phyloP scores from a whole-genome alignment of 2,113 vertebrate genomes.

The Crotalus tigris region DNA sequence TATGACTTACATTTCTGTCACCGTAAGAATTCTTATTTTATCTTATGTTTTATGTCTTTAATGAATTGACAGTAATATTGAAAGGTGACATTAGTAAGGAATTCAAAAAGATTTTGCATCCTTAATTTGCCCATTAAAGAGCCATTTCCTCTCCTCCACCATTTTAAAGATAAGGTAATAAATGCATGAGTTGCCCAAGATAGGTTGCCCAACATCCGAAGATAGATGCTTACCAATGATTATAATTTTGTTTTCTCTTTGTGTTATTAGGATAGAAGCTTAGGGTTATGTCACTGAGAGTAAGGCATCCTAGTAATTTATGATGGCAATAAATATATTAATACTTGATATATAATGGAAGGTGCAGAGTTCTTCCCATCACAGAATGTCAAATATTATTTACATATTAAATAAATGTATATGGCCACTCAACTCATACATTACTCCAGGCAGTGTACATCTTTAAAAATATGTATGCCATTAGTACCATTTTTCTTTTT shows the following conservation, averaged over 20 bases:
- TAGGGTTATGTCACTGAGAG: background rate
- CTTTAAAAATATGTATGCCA: background rate
- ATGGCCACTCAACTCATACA: background rate
- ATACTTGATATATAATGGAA: background rate
- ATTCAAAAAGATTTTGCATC: background rate
- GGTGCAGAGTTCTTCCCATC: background rate
- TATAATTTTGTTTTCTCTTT: background rate
- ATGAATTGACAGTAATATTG: background rate
- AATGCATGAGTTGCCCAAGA: constrained; percentile 31
- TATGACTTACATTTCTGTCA: background rate
- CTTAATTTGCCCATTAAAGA: background rate
- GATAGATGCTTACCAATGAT: constrained; percentile 3
- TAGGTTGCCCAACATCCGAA: constrained; percentile 7
- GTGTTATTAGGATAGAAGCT: background rate
- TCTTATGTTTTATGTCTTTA: background rate
- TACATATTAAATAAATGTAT: background rate
- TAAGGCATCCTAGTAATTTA: constrained; percentile 17
- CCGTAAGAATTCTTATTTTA: background rate
- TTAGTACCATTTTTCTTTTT: background rate
- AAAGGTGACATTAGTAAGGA: background rate
- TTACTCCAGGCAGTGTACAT: background rate
- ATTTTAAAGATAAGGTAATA: constrained; percentile 25
- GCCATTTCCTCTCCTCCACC: background rate
- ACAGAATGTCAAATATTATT: background rate
- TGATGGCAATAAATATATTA: background rate